Evolutionary conservation across 2,113 vertebrate genomes (phyloP).

Genomic region (Rattus rattus): DNA sequence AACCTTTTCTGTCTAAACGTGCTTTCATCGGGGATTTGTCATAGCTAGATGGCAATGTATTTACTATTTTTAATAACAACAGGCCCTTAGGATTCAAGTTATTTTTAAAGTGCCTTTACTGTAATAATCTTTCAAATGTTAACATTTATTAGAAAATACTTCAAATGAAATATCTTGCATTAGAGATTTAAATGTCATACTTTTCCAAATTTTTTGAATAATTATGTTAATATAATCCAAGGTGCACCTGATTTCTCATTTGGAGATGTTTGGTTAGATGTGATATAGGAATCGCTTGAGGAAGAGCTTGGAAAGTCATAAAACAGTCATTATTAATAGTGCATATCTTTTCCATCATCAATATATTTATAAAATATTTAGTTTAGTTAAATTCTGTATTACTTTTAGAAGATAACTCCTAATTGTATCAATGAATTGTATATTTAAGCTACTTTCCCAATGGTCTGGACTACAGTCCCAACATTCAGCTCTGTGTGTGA

Average conservation of each 20-base stretch:
- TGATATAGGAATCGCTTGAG: slow-evolving; percentile 1
- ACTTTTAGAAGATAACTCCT: slow-evolving; percentile 11
- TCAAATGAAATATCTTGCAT: not conserved
- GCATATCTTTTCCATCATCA: not conserved
- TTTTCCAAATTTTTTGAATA: slow-evolving; percentile 9
- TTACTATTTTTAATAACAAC: not conserved
- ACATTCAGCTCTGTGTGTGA: not conserved
- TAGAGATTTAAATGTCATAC: not conserved
- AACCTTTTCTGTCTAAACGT: not conserved
- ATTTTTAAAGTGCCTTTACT: not conserved
- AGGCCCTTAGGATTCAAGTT: not conserved
- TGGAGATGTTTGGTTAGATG: not conserved
- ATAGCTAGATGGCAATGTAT: not conserved
- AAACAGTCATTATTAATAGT: not conserved
- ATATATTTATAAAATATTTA: not conserved
- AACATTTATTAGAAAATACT: not conserved
- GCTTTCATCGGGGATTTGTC: not conserved
- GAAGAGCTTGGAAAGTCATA: not conserved
- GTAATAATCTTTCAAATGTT: not conserved
- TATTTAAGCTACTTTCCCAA: not conserved
- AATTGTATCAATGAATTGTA: not conserved
- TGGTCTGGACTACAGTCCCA: not conserved
- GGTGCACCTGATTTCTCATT: not conserved
- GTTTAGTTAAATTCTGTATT: not conserved
- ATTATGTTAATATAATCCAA: not conserved